A percentile compares a stretch with the other conserved stretches of the same genome.
Conservation (phyloP, 1,140 invertebrate species). For the Dufourea novaeangliae region DNA sequence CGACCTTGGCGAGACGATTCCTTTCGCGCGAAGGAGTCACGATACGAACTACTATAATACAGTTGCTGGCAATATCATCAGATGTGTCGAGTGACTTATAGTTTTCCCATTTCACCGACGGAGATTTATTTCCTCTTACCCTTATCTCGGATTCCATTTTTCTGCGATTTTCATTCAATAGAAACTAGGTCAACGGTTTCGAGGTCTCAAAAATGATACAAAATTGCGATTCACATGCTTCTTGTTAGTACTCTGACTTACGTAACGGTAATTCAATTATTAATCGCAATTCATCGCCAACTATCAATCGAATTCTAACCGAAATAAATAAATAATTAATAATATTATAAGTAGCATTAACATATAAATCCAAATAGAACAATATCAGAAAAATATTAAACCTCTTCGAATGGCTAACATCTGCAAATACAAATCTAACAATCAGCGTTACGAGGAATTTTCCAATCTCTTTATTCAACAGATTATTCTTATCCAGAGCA, state of each 20-base stretch:
- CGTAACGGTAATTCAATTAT: too few relatives aligned
- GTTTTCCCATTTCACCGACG: slow-evolving; percentile 1
- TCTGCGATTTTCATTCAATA: not conserved
- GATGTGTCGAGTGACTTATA: slow-evolving; percentile 1
- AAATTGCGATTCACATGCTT: not conserved
- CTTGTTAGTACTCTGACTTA: too few relatives aligned
- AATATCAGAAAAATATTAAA: not conserved
- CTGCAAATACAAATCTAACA: too few relatives aligned
- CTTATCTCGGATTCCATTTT: not conserved
- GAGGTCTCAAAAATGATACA: not conserved
- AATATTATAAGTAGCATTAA: too few relatives aligned
- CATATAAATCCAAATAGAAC: too few relatives aligned
- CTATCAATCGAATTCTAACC: too few relatives aligned
- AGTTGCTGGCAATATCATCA: slow-evolving; percentile 36
- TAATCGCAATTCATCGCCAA: too few relatives aligned
- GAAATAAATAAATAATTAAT: too few relatives aligned
- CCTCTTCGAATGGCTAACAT: too few relatives aligned
- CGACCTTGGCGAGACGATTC: not conserved
- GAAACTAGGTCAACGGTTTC: not conserved
- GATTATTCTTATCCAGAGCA: not conserved
- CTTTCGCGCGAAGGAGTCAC: slow-evolving; percentile 8
- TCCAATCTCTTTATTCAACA: too few relatives aligned
- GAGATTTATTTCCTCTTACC: slow-evolving; percentile 20
- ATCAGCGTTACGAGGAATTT: too few relatives aligned
- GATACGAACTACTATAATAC: slow-evolving; percentile 35